phyloP scores from a whole-genome alignment of 2,113 vertebrate species.

The Pterocles orientalis region DNA sequence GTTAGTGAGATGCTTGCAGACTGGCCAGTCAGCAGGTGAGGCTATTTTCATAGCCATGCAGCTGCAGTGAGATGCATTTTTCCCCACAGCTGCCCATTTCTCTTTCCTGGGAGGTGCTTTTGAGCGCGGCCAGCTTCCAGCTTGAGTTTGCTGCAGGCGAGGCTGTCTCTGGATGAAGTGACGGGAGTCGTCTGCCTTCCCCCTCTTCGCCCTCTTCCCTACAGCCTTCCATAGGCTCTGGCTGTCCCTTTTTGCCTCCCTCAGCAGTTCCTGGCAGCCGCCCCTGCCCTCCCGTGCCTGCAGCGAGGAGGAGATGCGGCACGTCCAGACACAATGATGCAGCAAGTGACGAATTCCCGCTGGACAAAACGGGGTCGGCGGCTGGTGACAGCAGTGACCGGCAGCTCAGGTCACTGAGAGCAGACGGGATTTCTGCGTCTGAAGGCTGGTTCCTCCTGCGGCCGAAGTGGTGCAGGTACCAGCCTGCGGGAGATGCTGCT shows the following conservation, averaged over 20 bases:
- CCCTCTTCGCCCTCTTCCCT: background rate
- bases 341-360: slow-evolving; percentile 41
- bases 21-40: background rate
- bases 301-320: background rate
- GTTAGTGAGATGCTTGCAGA: background rate
- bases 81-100: background rate
- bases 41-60: background rate
- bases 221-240: slow-evolving; percentile 24
- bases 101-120: background rate
- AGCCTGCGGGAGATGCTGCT: background rate
- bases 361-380: background rate
- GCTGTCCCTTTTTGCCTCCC: background rate
- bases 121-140: background rate
- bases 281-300: background rate
- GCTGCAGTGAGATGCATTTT: background rate
- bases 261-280: background rate
- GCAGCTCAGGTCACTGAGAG: background rate
- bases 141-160: background rate
- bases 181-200: background rate
- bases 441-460: background rate
- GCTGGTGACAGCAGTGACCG: background rate
- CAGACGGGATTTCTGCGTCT: background rate
- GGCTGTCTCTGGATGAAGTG: background rate
- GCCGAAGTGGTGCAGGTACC: accelerated
- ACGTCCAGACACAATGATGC: background rate